These are phyloP conservation scores for Acanthisitta chloris DNA, from an alignment of 2,113 vertebrate genomes.

Conservation along the genomic window DNA sequence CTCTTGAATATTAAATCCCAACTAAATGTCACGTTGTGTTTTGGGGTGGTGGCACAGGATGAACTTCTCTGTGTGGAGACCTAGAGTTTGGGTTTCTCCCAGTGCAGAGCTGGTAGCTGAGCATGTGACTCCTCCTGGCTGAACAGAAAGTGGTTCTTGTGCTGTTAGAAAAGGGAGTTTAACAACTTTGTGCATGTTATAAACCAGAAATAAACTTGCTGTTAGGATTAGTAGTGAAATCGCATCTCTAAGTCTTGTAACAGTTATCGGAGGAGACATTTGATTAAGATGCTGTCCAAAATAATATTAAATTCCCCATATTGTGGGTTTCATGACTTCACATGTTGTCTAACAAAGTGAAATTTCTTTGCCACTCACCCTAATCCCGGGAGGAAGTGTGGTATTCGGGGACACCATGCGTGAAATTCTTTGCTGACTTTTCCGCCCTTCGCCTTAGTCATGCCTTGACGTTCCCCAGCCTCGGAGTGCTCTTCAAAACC, in stretches of 20 bases:
- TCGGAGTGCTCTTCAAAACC: not conserved
- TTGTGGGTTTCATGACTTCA: not conserved
- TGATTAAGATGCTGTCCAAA: not conserved
- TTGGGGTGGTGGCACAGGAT: not conserved
- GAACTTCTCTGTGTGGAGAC: not conserved
- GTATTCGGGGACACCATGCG: not conserved
- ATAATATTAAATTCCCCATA: not conserved
- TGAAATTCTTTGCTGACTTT: constrained; percentile 45
- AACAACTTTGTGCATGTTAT: not conserved
- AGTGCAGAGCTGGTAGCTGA: not conserved
- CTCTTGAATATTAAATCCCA: not conserved
- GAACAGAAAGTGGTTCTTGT: not conserved
- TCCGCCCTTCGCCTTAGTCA: not conserved
- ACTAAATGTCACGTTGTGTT: not conserved
- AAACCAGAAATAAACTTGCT: not conserved
- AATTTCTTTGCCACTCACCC: constrained; percentile 3
- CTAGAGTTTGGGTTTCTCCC: not conserved
- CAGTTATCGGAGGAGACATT: not conserved
- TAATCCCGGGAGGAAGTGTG: constrained; percentile 11
- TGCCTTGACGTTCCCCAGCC: not conserved
- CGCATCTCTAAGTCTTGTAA: not conserved
- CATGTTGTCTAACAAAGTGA: not conserved
- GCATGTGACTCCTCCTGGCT: not conserved
- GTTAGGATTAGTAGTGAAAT: not conserved
- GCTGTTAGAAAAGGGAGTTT: not conserved